These are phyloP conservation scores for Axea sp. DNA, from an alignment of 2,888 invertebrate species.

Conservation along the genomic window DNA sequence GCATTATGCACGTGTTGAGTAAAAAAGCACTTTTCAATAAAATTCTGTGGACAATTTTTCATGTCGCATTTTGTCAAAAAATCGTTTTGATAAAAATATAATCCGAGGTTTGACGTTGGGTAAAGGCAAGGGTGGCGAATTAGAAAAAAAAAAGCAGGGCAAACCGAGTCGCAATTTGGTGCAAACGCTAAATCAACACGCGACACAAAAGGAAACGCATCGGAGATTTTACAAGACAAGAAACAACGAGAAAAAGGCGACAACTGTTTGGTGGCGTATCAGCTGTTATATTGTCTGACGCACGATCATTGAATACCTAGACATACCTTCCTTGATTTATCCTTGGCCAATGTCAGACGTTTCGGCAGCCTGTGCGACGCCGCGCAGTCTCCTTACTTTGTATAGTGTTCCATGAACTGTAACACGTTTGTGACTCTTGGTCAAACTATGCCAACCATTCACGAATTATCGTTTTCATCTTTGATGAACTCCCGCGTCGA, in stretches of 20 bases:
- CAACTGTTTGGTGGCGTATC: constrained; percentile 60
- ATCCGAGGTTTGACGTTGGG: no score
- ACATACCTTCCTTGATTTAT: constrained; percentile 57
- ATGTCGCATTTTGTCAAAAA: no score
- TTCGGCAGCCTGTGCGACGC: constrained; percentile 55
- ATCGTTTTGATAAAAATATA: no score
- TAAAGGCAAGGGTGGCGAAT: neutral
- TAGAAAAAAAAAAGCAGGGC: constrained; percentile 7
- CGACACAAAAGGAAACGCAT: constrained; percentile 40
- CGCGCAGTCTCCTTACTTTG: constrained; percentile 59
- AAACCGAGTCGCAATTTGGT: constrained; percentile 26
- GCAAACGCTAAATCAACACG: constrained; percentile 49
- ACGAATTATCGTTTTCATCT: constrained; percentile 36
- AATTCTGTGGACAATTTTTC: no score
- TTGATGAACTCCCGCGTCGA: constrained; percentile 53
- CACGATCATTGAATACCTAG: constrained; percentile 52
- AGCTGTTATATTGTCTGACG: constrained; percentile 59
- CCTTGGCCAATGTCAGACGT: constrained; percentile 55
- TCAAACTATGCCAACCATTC: constrained; percentile 49
- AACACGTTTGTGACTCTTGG: constrained; percentile 54
- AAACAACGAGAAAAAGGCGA: constrained; percentile 56
- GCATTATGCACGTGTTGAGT: neutral
- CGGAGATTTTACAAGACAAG: constrained; percentile 45
- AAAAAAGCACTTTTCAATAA: neutral
- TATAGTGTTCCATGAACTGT: constrained; percentile 58